phyloP scores from a whole-genome alignment of 2,797 vertebrate genomes.

The Urophycis tenuis region DNA sequence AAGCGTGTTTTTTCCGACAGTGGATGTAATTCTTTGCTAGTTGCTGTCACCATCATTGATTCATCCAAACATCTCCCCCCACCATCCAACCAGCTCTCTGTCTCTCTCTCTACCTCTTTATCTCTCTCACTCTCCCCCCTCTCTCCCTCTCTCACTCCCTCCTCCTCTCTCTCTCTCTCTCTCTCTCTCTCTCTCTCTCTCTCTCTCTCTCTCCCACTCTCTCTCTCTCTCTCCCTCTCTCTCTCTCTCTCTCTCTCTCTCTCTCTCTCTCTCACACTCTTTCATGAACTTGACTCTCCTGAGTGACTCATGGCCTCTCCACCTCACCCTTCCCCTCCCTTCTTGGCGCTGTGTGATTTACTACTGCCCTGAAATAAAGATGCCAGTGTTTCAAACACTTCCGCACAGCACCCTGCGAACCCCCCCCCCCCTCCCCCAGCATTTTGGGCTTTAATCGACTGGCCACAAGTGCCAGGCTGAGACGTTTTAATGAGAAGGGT shows the following conservation, averaged over 20 bases:
- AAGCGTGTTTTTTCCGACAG: not conserved
- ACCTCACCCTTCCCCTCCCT: conserved; percentile 23
- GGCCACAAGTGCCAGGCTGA: not conserved
- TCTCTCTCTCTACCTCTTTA: not conserved
- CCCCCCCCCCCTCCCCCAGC: conserved; percentile 18
- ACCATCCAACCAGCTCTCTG: not conserved
- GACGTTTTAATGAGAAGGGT: not conserved
- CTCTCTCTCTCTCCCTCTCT: conserved; percentile 8
- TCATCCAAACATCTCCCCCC: too few relatives aligned
- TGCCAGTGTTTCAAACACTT: conserved; percentile 42
- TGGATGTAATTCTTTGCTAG: not conserved
- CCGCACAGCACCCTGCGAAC: conserved; percentile 10
- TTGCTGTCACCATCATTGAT: not conserved
- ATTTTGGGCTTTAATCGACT: not conserved
- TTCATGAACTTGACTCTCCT: not conserved
- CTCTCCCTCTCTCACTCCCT: not conserved
- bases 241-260: conserved; percentile 21
- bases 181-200: conserved; percentile 22
- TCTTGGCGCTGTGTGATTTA: conserved; percentile 25
- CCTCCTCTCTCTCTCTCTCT: not conserved
- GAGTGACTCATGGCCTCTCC: not conserved
- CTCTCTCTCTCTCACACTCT: conserved; percentile 12
- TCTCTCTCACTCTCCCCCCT: not conserved
- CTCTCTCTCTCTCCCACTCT: not conserved
- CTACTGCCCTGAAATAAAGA: conserved; percentile 48